Percentiles rank a stretch among this genome's conserved stretches.
Conservation (phyloP, 2,888 invertebrate genomes). For the Ypsolopha sequella region DNA sequence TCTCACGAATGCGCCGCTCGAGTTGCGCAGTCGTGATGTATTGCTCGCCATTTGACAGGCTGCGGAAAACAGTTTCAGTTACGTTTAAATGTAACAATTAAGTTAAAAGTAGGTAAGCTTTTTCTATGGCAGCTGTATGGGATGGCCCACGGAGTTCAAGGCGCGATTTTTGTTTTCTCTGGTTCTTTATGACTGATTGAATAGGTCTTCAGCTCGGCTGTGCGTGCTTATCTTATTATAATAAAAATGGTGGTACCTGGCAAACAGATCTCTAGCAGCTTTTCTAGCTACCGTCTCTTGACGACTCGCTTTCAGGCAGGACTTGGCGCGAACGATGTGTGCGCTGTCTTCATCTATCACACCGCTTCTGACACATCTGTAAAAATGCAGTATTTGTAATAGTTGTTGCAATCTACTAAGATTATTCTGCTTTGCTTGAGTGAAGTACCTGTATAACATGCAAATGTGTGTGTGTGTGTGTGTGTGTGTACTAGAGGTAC, state of each 20-base stretch:
- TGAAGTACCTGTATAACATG: no score
- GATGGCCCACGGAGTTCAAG: constrained; percentile 26
- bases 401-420: no score
- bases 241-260: constrained; percentile 62
- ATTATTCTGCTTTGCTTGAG: no score
- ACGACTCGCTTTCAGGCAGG: constrained; percentile 86
- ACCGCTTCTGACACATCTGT: constrained; percentile 77
- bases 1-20: constrained; percentile 79
- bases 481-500: no score
- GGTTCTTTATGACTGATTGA: constrained; percentile 78
- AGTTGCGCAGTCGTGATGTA: constrained; percentile 88
- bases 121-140: no score
- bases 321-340: constrained; percentile 64
- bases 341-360: constrained; percentile 60
- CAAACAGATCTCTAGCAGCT: constrained; percentile 89
- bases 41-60: constrained; percentile 87
- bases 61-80: constrained; percentile 25
- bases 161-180: constrained; percentile 72
- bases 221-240: not conserved
- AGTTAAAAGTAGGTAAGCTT: no score
- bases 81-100: not conserved
- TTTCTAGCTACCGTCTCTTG: constrained; percentile 90
- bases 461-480: no score
- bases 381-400: constrained; percentile 7
- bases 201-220: constrained; percentile 77